Percentiles rank a stretch among this genome's conserved stretches.
Conservation (phyloP, 2,113 vertebrate species). For the Dendrocopos noguchii region DNA sequence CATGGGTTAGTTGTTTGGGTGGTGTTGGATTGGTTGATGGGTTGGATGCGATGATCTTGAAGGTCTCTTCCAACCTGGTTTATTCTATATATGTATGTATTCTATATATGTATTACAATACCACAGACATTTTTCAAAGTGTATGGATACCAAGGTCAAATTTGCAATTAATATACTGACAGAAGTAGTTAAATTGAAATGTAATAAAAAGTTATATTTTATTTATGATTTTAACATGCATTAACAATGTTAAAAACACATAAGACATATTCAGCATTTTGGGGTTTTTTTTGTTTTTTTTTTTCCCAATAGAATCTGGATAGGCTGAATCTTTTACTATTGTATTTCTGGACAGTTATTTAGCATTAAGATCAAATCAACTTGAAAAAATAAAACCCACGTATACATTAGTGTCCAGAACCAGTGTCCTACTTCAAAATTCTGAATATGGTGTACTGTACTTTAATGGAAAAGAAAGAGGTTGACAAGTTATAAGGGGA, state of each 20-base stretch:
- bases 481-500: neutral
- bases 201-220: constrained; percentile 43
- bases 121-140: neutral
- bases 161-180: constrained; percentile 43
- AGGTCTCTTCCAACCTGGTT: too few relatives aligned
- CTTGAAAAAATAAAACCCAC: too few relatives aligned
- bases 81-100: too few relatives aligned
- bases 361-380: neutral
- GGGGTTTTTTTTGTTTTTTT: too few relatives aligned
- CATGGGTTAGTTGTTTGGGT: too few relatives aligned
- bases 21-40: too few relatives aligned
- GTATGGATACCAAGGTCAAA: constrained; percentile 17
- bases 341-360: neutral
- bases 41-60: too few relatives aligned
- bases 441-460: neutral
- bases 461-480: neutral
- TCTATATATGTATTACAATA: too few relatives aligned
- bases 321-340: neutral
- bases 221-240: constrained; percentile 51
- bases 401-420: neutral
- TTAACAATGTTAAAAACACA: constrained; percentile 57
- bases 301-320: neutral
- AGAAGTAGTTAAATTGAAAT: constrained; percentile 40
- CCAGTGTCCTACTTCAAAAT: neutral
- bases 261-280: neutral